Conservation (phyloP, 2,888 invertebrate species). For the Pomacea canaliculata region DNA sequence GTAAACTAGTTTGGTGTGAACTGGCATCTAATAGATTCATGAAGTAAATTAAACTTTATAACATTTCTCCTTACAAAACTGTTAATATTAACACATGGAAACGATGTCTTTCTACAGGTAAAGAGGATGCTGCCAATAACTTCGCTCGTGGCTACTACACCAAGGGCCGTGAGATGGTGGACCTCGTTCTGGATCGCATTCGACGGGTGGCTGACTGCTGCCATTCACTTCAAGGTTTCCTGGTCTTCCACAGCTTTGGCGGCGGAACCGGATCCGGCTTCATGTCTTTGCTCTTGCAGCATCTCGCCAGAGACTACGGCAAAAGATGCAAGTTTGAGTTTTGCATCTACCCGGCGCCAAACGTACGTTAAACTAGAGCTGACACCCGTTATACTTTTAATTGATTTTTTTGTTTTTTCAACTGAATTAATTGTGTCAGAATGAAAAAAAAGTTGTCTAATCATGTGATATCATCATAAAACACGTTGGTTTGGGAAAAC, state of each 20-base stretch:
- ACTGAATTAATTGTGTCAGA: no score
- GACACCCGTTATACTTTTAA: no score
- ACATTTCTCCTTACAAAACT: no score
- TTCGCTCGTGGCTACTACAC: constrained; percentile 35
- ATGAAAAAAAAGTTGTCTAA: no score
- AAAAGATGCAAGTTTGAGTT: constrained; percentile 81
- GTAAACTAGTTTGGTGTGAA: no score
- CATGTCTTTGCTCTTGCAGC: constrained; percentile 55
- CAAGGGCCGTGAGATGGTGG: constrained; percentile 31
- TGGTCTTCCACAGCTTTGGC: constrained; percentile 36
- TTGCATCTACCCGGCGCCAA: constrained; percentile 81
- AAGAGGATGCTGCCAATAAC: constrained; percentile 37
- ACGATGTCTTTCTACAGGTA: constrained; percentile 10
- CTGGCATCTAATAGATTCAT: no score
- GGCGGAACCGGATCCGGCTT: constrained; percentile 36
- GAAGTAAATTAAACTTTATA: no score
- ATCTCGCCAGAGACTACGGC: constrained; percentile 84
- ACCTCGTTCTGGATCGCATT: constrained; percentile 31
- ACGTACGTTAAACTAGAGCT: constrained; percentile 6
- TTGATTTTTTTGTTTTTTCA: no score
- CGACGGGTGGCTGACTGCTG: constrained; percentile 33
- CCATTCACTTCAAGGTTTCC: constrained; percentile 33
- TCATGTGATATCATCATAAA: constrained; percentile 33
- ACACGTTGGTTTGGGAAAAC: constrained; percentile 71
- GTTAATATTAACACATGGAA: no score